Percentiles rank a stretch among this genome's conserved stretches.
phyloP scores from a whole-genome alignment of 64 coral and sea anemone genomes.

The Hydrozoanthus tunicans region DNA sequence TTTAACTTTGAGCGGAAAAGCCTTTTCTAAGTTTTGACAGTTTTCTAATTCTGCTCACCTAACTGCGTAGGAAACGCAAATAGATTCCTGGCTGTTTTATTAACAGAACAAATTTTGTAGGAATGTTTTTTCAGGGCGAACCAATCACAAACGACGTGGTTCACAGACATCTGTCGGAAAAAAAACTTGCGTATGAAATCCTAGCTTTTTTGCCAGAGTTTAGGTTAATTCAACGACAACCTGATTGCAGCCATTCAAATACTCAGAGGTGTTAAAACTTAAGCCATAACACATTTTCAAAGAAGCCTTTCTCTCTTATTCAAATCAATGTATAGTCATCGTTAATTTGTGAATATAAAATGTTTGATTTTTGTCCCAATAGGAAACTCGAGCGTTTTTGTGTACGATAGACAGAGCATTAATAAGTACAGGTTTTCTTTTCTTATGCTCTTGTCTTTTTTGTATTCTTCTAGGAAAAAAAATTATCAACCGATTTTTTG shows the following conservation, averaged over 20 bases:
- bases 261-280: background rate
- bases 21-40: background rate
- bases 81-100: conserved; percentile 33
- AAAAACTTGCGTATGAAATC: too few species aligned
- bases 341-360: background rate
- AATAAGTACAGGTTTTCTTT: too few species aligned
- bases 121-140: background rate
- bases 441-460: too few species aligned
- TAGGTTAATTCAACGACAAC: background rate
- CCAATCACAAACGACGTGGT: background rate
- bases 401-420: background rate
- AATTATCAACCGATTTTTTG: background rate
- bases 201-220: too few species aligned
- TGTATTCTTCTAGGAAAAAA: too few species aligned
- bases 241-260: background rate
- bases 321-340: background rate
- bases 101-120: conserved; percentile 1
- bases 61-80: background rate
- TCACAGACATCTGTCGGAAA: background rate
- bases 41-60: background rate
- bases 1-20: conserved; percentile 8
- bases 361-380: background rate
- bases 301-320: background rate
- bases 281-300: background rate
- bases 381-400: background rate